These are phyloP conservation scores for Ischnura elegans DNA, from an alignment of 2,888 invertebrate species.

Conservation along the genomic window DNA sequence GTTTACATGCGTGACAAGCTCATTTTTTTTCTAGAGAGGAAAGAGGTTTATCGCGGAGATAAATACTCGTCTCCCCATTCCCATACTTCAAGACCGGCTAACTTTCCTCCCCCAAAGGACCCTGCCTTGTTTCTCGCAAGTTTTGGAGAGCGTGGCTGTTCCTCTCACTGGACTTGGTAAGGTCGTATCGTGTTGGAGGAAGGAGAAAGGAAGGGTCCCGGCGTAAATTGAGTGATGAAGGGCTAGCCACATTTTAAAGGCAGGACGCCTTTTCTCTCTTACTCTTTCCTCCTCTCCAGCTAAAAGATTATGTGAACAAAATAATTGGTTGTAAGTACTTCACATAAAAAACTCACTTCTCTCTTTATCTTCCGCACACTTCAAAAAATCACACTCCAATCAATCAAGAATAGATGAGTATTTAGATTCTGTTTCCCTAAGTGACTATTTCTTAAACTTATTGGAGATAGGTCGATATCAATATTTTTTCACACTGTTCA, in stretches of 20 bases:
- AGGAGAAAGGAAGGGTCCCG: not conserved
- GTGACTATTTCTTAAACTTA: too few relatives aligned
- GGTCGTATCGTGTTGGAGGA: not conserved
- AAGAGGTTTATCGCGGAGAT: slow-evolving; percentile 28
- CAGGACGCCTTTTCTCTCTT: not conserved
- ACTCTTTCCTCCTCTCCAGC: not conserved
- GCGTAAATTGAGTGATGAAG: not conserved
- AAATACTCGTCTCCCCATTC: not conserved
- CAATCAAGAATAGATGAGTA: too few relatives aligned
- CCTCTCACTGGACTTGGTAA: too few relatives aligned
- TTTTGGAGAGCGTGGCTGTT: not conserved
- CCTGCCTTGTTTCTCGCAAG: not conserved
- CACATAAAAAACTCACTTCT: too few relatives aligned
- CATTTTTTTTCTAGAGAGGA: not conserved
- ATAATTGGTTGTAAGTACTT: not conserved
- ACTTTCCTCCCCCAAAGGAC: not conserved
- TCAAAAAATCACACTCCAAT: too few relatives aligned
- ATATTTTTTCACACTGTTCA: too few relatives aligned
- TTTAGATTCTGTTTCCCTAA: too few relatives aligned
- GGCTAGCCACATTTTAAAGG: not conserved
- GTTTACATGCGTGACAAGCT: not conserved
- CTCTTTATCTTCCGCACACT: too few relatives aligned
- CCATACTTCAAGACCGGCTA: not conserved
- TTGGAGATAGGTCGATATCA: too few relatives aligned
- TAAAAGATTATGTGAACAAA: not conserved